Evolutionary conservation across 2,797 vertebrate genomes (phyloP), one percentile per base, ranked within the genome.

Genomic region (Ctenopoma multispine): DNA sequence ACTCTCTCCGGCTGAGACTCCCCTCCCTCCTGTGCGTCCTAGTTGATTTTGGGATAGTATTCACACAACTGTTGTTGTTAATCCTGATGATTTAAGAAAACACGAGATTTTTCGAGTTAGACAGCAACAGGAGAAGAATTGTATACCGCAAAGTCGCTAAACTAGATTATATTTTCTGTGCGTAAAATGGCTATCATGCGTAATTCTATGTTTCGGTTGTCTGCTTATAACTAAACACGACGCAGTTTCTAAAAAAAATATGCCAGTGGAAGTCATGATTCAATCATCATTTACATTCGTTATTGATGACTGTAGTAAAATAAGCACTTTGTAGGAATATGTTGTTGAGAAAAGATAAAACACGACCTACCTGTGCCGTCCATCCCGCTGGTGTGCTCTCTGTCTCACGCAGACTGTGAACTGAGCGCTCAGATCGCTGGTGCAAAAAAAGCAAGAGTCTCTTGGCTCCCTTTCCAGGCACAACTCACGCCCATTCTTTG

Each of bases 401-500:
- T 76, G 69, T 79, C 85, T 85, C 90, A 73, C 89, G 86, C 87
- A 90, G 87, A 91, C 95, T 88, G 80, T 63, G 89, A 94, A 94
- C 92, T 92, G 95, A 94, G 93, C 86, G 74, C 90, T 92, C 90
- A 84, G 80, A 92, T 92, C 89, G 92, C 91, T 91, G 90, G 70
- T 81, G 82, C 84, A 75, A 64, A 76, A 78, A 74, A 77, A 78
- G 81, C 90, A 90, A 81, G 86, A 92, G 87, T 94, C 92, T 90
- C 93, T 93, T 92, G 92, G 90, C 89, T 92, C 92, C 92, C 95
- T 93, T 93, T 91, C 87, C 80, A 92, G 82, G 75, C 87, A 85
- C 82, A 89, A 91, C 81, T 94, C 94, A 95, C 93, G 95, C 96
- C 95, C 96, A 94, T 93, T 93, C 92, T 95, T 94, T 93, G 92